These are phyloP conservation scores for Papilio demoleus DNA, from an alignment of 2,888 invertebrate species.

Conservation along the genomic window DNA sequence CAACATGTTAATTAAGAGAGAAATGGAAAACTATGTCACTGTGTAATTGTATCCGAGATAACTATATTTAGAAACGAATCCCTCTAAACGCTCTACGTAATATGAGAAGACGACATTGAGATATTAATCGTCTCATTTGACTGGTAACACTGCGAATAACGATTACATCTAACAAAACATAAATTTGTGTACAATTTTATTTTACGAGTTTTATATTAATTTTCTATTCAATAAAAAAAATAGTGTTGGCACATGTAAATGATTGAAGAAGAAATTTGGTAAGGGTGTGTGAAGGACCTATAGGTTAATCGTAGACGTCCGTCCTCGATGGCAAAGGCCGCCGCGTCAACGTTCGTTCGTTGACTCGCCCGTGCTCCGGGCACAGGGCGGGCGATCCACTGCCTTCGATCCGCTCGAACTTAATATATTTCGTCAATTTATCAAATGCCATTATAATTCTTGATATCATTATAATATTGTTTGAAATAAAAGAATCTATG, in stretches of 20 bases:
- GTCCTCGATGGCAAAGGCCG: conserved; percentile 37
- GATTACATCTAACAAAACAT: background rate
- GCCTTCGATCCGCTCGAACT: conserved; percentile 4
- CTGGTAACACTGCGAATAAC: background rate
- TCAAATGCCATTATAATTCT: background rate
- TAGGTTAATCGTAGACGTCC: conserved; percentile 38
- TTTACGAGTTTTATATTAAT: background rate
- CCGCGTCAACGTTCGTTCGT: conserved; percentile 29
- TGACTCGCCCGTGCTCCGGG: conserved; percentile 23
- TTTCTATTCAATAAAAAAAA: background rate
- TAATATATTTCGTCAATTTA: conserved; percentile 2
- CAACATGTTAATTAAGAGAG: background rate
- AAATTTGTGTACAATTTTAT: background rate
- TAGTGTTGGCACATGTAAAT: conserved; percentile 21
- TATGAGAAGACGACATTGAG: background rate
- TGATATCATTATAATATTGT: background rate
- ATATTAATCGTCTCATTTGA: background rate
- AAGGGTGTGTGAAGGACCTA: conserved; percentile 36
- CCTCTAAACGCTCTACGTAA: background rate
- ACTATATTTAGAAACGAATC: conserved; percentile 11
- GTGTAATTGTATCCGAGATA: background rate
- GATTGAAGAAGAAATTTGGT: conserved; percentile 18
- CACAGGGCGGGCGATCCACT: background rate
- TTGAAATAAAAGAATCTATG: background rate
- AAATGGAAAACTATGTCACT: conserved; percentile 8